Evolutionary conservation across 2,888 invertebrate species (phyloP), one percentile per base, ranked within the genome.

Genomic region (Oscheius sp.): DNA sequence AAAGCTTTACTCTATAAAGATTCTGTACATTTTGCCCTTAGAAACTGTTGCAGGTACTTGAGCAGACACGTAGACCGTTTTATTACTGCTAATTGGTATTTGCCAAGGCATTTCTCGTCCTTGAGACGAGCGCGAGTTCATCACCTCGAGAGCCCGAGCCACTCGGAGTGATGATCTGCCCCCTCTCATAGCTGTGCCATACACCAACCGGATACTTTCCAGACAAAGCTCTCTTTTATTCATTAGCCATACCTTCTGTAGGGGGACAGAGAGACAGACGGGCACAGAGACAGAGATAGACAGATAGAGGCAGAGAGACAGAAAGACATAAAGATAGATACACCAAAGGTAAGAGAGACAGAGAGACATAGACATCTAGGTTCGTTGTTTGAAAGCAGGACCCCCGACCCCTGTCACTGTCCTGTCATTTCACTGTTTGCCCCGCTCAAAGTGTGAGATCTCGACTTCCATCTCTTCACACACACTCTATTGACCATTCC

Each of bases 121-220:
- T 42, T 42, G 42, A 42, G 68, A 55, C 35, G 65, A 33, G 55
- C 68, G 68, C 68, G 42, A 53, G 68, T 68, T 68, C 68, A 68
- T 68, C 68, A 68, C 37, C 68, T 68, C 68, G 68, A 68, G 68
- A 68, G 68, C 68, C 68, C 35, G 50, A 42, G 63, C 48, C 53
- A 33, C 68, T 68, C 68, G 51, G n/a, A n/a, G 68, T n/a, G 55
- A 68, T 68, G 68, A 68, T 68, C 68, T 33, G 48, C 21, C 66
- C 33, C 53, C 42, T 42, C 42, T 42, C 42, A 5, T 7, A 42
- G 42, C 7, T 3, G 7, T 48, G 63, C 63, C 63, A 63, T 63
- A 37, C 59, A 60, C 53, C 53, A 68, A 68, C 68, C 68, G 68
- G 68, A 66, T 66, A 66, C 68, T 55, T 51, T 53, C 21, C 63